A percentile compares a stretch with the other conserved stretches of the same genome.
phyloP scores from a whole-genome alignment of 2,888 invertebrate species.

The Apamea anceps region DNA sequence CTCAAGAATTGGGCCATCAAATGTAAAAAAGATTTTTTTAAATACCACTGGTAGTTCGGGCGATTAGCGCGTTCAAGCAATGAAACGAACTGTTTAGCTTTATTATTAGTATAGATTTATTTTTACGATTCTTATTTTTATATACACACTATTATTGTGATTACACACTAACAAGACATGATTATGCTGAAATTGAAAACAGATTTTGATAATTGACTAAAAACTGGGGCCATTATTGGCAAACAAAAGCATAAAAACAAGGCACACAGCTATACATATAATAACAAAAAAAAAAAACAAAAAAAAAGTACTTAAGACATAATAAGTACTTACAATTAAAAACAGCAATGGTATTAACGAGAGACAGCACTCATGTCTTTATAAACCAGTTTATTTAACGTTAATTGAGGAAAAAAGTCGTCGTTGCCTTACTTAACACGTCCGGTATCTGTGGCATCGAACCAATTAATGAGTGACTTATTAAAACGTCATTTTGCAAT shows the following conservation, averaged over 20 bases:
- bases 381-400: slow-evolving; percentile 46
- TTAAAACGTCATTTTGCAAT: slow-evolving; percentile 32
- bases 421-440: slow-evolving; percentile 37
- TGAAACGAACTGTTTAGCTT: too few relatives aligned
- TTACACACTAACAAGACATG: not conserved
- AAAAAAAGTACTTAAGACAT: slow-evolving; percentile 26
- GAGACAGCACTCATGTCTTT: slow-evolving; percentile 35
- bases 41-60: too few relatives aligned
- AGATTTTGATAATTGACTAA: not conserved
- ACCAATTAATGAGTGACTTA: slow-evolving; percentile 41
- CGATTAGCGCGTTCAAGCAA: too few relatives aligned
- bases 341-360: slow-evolving; percentile 44
- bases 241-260: not conserved
- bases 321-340: slow-evolving; percentile 39
- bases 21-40: too few relatives aligned
- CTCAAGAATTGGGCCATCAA: too few relatives aligned
- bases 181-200: too few relatives aligned
- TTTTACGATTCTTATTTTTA: not conserved
- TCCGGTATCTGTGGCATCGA: slow-evolving; percentile 49
- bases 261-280: not conserved
- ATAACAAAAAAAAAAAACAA: slow-evolving; percentile 9
- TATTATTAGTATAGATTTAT: too few relatives aligned
- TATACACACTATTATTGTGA: not conserved
- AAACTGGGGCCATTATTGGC: not conserved
- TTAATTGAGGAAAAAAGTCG: slow-evolving; percentile 57